A percentile compares a stretch with the other conserved stretches of the same genome.
These are phyloP conservation scores for Carassius carassius DNA, from an alignment of 2,113 vertebrate genomes.

Conservation along the genomic window DNA sequence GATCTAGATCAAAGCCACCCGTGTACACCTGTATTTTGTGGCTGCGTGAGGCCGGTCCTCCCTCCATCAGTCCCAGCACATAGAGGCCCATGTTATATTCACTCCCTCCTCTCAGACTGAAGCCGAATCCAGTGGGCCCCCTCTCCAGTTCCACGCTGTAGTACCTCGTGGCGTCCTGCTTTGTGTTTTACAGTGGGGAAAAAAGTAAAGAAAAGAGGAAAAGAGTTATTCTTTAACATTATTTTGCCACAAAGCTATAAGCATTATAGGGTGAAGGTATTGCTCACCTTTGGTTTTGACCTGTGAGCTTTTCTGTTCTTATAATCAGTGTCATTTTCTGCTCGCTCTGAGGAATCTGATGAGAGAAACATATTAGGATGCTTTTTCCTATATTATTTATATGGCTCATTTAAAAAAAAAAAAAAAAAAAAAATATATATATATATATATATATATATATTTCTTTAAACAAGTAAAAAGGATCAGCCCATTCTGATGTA, in stretches of 20 bases:
- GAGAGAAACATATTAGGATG: background rate
- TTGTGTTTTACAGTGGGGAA: background rate
- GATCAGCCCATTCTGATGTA: too few relatives aligned
- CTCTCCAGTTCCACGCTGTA: constrained; percentile 86
- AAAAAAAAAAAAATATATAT: too few relatives aligned
- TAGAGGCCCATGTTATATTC: constrained; percentile 98
- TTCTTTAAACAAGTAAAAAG: too few relatives aligned
- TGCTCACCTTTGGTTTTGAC: constrained; percentile 76
- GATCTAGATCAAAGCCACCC: background rate
- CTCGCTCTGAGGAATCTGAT: constrained; percentile 70
- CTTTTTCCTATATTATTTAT: background rate
- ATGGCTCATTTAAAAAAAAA: background rate
- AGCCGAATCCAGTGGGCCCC: constrained; percentile 89
- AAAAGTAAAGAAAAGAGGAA: background rate
- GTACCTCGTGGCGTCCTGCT: constrained; percentile 51
- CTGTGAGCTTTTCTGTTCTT: constrained; percentile 70
- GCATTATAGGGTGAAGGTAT: background rate
- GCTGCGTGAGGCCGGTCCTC: constrained; percentile 68
- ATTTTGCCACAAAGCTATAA: background rate
- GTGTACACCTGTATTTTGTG: constrained; percentile 56
- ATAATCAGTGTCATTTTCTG: constrained; percentile 70
- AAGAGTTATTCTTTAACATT: background rate
- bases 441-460: too few relatives aligned
- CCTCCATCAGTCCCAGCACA: constrained; percentile 75
- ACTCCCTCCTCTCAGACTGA: constrained; percentile 94